Evolutionary conservation across 1,140 invertebrate species (phyloP).

Genomic region (Lepidurus packardi): DNA sequence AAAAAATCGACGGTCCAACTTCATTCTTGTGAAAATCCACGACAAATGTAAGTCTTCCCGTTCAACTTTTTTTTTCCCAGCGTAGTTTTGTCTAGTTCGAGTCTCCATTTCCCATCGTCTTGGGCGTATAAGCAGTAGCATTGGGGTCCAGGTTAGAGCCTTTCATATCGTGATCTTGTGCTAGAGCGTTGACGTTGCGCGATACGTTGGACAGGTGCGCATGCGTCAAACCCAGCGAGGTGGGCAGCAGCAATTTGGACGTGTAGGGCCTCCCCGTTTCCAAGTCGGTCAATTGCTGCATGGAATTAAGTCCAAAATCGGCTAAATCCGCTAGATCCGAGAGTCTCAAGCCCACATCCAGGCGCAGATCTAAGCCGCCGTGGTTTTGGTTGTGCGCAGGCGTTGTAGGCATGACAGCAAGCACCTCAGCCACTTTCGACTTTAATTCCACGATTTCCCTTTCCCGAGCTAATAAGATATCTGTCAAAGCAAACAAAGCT

Average conservation of each 20-base stretch:
- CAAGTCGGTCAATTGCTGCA: slow-evolving; percentile 29
- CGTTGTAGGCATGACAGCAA: slow-evolving; percentile 76
- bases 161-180: slow-evolving; percentile 39
- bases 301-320: slow-evolving; percentile 22
- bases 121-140: slow-evolving; percentile 84
- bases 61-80: not conserved
- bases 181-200: slow-evolving; percentile 39
- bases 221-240: slow-evolving; percentile 35
- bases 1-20: not conserved
- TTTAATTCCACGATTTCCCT: slow-evolving; percentile 87
- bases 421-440: slow-evolving; percentile 79
- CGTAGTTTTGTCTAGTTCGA: slow-evolving; percentile 33
- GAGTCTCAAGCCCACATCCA: slow-evolving; percentile 29
- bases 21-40: not conserved
- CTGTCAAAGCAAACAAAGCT: slow-evolving; percentile 48
- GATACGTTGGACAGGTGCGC: slow-evolving; percentile 35
- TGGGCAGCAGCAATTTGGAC: slow-evolving; percentile 35
- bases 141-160: slow-evolving; percentile 78
- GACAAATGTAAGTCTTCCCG: not conserved
- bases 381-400: slow-evolving; percentile 37
- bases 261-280: slow-evolving; percentile 32
- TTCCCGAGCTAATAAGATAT: slow-evolving; percentile 69
- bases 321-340: slow-evolving; percentile 33
- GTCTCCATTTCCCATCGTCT: slow-evolving; percentile 43
- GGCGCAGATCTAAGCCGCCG: slow-evolving; percentile 27